Evolutionary conservation across 2,888 invertebrate genomes (phyloP).

Genomic region (Heliconius sara): DNA sequence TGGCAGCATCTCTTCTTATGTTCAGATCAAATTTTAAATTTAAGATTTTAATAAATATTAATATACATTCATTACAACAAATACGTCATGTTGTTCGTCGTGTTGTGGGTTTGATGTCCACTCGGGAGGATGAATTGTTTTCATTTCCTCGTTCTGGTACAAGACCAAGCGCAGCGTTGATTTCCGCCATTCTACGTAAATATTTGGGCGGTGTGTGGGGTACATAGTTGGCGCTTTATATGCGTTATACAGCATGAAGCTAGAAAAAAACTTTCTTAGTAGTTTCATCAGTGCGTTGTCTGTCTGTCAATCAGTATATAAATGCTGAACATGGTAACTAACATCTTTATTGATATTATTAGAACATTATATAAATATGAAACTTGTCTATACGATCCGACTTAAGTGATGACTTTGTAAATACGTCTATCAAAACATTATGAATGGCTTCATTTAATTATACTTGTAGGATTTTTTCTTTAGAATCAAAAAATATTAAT

Average conservation of each 20-base stretch:
- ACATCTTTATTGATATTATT: not conserved
- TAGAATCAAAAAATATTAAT: not conserved
- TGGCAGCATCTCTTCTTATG: constrained; percentile 19
- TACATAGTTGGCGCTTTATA: not conserved
- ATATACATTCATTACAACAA: not conserved
- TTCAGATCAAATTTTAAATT: constrained; percentile 1
- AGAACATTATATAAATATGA: not conserved
- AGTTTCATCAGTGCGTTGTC: not conserved
- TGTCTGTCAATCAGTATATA: not conserved
- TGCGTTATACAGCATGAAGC: not conserved
- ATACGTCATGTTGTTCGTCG: too few relatives aligned
- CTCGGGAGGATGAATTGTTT: too few relatives aligned
- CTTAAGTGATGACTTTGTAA: constrained; percentile 2
- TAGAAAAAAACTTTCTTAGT: not conserved
- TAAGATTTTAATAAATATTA: not conserved
- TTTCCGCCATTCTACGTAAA: too few relatives aligned
- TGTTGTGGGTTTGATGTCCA: too few relatives aligned
- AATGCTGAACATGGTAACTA: not conserved
- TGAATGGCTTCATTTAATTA: not conserved
- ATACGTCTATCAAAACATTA: not conserved
- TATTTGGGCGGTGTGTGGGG: too few relatives aligned
- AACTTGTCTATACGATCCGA: not conserved
- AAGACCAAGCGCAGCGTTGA: too few relatives aligned
- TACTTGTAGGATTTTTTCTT: not conserved
- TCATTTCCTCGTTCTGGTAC: too few relatives aligned